These are phyloP conservation scores for Latrodectus elegans DNA, from an alignment of 2,888 invertebrate species.

Conservation along the genomic window DNA sequence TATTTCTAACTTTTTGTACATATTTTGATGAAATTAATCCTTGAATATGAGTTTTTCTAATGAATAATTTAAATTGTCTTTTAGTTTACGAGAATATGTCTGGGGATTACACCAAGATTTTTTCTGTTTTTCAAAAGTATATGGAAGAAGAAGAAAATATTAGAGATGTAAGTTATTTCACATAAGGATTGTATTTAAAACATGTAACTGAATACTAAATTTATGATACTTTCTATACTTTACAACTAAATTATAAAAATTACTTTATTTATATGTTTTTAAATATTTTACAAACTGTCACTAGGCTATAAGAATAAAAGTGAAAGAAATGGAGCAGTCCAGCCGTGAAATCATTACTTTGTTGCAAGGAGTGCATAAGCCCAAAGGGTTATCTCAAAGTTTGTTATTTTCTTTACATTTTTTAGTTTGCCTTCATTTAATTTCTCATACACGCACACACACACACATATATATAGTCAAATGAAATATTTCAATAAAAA, in stretches of 20 bases:
- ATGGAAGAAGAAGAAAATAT: constrained; percentile 86
- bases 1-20: too few species aligned
- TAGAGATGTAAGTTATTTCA: constrained; percentile 82
- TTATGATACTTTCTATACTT: not conserved
- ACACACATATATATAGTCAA: too few species aligned
- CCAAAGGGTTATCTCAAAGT: constrained; percentile 81
- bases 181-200: not conserved
- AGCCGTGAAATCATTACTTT: constrained; percentile 86
- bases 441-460: not conserved
- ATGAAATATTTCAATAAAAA: too few species aligned
- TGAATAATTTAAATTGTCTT: too few species aligned
- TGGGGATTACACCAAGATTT: constrained; percentile 77
- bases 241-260: not conserved
- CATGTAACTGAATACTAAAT: not conserved
- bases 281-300: not conserved
- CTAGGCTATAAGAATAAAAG: constrained; percentile 80
- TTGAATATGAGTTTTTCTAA: too few species aligned
- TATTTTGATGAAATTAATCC: too few species aligned
- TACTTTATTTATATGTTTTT: not conserved
- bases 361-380: constrained; percentile 88
- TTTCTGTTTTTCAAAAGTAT: constrained; percentile 85
- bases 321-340: constrained; percentile 85
- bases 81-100: constrained; percentile 12
- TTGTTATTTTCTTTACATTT: constrained; percentile 74
- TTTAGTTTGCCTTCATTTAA: not conserved